phyloP scores from a whole-genome alignment of 2,888 invertebrate species.

The Archaeoteleia sp. region DNA sequence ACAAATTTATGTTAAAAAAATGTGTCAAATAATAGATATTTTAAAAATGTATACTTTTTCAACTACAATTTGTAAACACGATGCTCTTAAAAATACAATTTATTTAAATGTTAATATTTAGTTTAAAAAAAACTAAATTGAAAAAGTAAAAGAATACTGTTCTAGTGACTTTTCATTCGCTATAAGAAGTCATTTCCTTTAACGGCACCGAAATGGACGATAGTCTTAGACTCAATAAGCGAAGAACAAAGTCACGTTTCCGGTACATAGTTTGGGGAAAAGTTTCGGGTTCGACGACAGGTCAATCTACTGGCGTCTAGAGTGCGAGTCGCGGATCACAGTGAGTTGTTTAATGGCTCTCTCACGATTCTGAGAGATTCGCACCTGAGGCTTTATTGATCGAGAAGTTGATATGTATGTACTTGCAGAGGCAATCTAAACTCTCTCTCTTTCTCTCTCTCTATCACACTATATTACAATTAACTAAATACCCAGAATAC shows the following conservation, averaged over 20 bases:
- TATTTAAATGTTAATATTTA: too few relatives aligned
- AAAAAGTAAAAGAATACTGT: background rate
- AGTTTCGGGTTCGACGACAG: slow-evolving; percentile 39
- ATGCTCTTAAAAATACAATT: too few relatives aligned
- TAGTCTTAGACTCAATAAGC: slow-evolving; percentile 16
- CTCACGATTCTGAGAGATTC: slow-evolving; percentile 20
- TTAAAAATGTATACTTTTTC: too few relatives aligned
- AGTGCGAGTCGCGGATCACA: background rate
- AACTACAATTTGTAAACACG: too few relatives aligned
- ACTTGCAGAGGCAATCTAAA: slow-evolving; percentile 6
- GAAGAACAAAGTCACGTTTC: slow-evolving; percentile 29
- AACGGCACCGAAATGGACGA: slow-evolving; percentile 20
- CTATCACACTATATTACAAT: background rate
- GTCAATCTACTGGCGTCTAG: slow-evolving; percentile 27
- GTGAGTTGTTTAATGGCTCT: slow-evolving; percentile 26
- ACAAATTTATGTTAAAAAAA: too few relatives aligned
- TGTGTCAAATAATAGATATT: too few relatives aligned
- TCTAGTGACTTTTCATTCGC: background rate
- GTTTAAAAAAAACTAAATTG: too few relatives aligned
- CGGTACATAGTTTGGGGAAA: slow-evolving; percentile 25
- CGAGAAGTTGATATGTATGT: slow-evolving; percentile 14
- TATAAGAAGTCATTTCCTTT: slow-evolving; percentile 19
- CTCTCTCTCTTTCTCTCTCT: too few relatives aligned
- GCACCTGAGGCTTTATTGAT: slow-evolving; percentile 37
- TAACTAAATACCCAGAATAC: slow-evolving; percentile 6